Evolutionary conservation across 2,797 vertebrate genomes (phyloP).

Genomic region (Chrosomus eos): DNA sequence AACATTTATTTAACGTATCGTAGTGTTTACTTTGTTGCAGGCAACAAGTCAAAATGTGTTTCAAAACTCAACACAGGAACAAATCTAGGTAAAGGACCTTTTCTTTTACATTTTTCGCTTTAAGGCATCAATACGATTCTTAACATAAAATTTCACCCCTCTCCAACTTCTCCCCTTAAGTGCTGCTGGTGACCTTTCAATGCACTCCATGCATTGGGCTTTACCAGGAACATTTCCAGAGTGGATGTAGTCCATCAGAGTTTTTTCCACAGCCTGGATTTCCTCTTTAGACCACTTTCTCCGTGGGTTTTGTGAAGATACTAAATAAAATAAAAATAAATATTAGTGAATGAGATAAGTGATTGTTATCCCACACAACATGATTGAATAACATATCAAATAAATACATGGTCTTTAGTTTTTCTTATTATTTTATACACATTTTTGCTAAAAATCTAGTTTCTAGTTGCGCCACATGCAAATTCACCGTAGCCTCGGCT

Average conservation of each 20-base stretch:
- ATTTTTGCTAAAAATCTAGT: too few species aligned
- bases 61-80: neutral
- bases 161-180: constrained; percentile 33
- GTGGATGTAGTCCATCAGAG: neutral
- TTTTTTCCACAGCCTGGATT: neutral
- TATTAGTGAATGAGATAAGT: neutral
- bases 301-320: constrained; percentile 2
- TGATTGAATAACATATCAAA: too few species aligned
- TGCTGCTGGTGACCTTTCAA: constrained; percentile 21
- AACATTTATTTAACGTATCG: too few species aligned
- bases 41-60: too few species aligned
- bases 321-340: neutral
- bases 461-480: too few species aligned
- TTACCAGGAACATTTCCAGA: constrained; percentile 28
- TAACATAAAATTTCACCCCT: constrained; percentile 23
- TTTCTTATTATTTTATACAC: too few species aligned
- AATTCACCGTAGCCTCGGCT: too few species aligned
- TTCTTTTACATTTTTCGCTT: neutral
- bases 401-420: too few species aligned
- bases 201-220: constrained; percentile 25
- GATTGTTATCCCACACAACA: too few species aligned
- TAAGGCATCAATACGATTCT: constrained; percentile 19
- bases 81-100: neutral
- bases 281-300: constrained; percentile 19
- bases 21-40: too few species aligned